Percentiles rank a stretch among this genome's conserved stretches.
phyloP scores from a whole-genome alignment of 2,888 invertebrate genomes.

The Leptinotarsa juncta region DNA sequence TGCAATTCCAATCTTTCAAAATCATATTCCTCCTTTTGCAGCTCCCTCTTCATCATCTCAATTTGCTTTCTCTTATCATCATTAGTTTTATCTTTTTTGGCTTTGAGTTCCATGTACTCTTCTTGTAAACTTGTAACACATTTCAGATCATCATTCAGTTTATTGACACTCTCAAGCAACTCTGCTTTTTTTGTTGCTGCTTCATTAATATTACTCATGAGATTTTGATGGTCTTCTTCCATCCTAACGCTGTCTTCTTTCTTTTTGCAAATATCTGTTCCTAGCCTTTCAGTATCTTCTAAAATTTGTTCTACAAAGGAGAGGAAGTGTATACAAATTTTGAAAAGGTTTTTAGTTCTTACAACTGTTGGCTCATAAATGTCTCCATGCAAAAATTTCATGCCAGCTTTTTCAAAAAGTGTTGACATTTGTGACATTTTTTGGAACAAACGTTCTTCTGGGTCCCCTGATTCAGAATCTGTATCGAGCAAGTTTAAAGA shows the following conservation, averaged over 20 bases:
- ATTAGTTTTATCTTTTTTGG: background rate
- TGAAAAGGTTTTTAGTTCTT: slow-evolving; percentile 15
- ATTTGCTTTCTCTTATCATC: slow-evolving; percentile 12
- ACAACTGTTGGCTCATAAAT: slow-evolving; percentile 17
- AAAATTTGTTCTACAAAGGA: background rate
- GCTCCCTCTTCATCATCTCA: background rate
- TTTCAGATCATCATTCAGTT: slow-evolving; percentile 14
- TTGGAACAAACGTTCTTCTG: slow-evolving; percentile 20
- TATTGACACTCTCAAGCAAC: background rate
- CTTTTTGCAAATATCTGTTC: slow-evolving; percentile 3
- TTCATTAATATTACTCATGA: slow-evolving; percentile 1
- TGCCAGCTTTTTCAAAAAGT: slow-evolving; percentile 16
- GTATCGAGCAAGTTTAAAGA: background rate
- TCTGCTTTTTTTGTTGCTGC: background rate
- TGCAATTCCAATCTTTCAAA: slow-evolving; percentile 1
- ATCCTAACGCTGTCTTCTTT: slow-evolving; percentile 5
- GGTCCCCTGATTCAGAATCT: slow-evolving; percentile 11
- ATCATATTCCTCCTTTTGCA: slow-evolving; percentile 11
- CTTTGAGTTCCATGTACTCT: slow-evolving; percentile 1
- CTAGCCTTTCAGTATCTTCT: slow-evolving; percentile 5
- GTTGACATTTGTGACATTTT: slow-evolving; percentile 16
- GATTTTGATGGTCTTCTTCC: slow-evolving; percentile 9
- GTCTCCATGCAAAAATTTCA: slow-evolving; percentile 15
- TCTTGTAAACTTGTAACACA: background rate
- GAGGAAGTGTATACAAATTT: slow-evolving; percentile 16